A percentile compares a stretch with the other conserved stretches of the same genome.
Conservation (phyloP, 2,797 vertebrate genomes). For the Chanos chanos region DNA sequence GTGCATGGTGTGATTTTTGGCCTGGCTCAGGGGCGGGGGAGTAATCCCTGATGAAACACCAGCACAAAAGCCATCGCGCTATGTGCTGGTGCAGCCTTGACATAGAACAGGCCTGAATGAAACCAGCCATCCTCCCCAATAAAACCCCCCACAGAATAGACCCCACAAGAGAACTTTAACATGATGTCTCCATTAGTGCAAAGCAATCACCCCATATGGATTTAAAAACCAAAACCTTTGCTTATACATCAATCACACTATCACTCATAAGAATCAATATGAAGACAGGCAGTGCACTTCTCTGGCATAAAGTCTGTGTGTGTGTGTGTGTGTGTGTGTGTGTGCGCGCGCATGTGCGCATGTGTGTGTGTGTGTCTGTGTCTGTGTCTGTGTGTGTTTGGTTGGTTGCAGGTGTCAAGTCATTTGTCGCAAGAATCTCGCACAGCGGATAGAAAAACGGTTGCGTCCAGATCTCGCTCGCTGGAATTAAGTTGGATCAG, state of each 20-base stretch:
- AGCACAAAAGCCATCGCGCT: neutral
- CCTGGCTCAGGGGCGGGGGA: neutral
- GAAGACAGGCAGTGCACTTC: no score
- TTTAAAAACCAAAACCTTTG: no score
- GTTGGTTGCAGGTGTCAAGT: constrained; percentile 52
- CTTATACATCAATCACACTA: no score
- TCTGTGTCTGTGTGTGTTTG: constrained; percentile 14
- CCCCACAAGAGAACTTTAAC: no score
- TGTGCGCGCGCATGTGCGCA: neutral
- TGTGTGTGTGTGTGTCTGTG: constrained; percentile 9
- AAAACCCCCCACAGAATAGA: no score
- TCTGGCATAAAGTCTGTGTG: no score
- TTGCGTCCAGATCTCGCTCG: constrained; percentile 57
- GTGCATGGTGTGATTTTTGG: constrained; percentile 6
- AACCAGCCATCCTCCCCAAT: no score
- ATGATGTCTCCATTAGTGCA: no score
- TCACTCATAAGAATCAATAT: no score
- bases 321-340: neutral
- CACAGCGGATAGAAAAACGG: constrained; percentile 23
- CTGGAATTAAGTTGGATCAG: constrained; percentile 68
- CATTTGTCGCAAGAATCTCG: constrained; percentile 41
- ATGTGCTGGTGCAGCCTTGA: no score
- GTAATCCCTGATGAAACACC: neutral
- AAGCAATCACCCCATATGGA: no score
- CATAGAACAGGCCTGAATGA: no score